These are phyloP conservation scores for Haemorhous mexicanus DNA, from an alignment of 2,113 vertebrate genomes.

Conservation along the genomic window DNA sequence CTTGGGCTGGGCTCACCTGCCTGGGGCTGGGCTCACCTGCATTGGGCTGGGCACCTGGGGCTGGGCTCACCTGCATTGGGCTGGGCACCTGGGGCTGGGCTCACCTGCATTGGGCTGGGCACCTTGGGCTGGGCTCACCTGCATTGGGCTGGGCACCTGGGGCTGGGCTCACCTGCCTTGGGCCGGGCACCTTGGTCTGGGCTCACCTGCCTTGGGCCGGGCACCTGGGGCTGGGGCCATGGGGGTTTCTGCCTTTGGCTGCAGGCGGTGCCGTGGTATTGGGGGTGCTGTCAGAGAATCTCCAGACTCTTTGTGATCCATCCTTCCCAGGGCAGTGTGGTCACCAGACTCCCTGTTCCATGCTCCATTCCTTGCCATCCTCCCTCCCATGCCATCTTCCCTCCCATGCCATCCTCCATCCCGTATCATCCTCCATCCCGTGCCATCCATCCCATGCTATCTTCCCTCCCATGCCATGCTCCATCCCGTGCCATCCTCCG, in stretches of 20 bases:
- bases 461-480: accelerated
- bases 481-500: accelerated
- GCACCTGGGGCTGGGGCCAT: background rate
- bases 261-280: background rate
- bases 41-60: background rate
- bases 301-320: background rate
- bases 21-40: accelerated
- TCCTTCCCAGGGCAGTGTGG: background rate
- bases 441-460: too few species aligned
- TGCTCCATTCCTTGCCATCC: accelerated
- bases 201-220: background rate
- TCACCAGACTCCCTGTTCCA: accelerated
- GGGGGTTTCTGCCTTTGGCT: background rate
- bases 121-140: too few species aligned
- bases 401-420: accelerated
- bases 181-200: too few species aligned
- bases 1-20: accelerated
- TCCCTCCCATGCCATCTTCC: accelerated
- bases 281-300: background rate
- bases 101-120: too few species aligned
- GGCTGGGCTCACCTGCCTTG: too few species aligned
- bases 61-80: background rate
- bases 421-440: accelerated
- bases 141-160: background rate
- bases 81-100: too few species aligned